Percentiles rank a stretch among this genome's conserved stretches.
phyloP scores from a whole-genome alignment of 2,888 invertebrate species.

The Papilio demoleus region DNA sequence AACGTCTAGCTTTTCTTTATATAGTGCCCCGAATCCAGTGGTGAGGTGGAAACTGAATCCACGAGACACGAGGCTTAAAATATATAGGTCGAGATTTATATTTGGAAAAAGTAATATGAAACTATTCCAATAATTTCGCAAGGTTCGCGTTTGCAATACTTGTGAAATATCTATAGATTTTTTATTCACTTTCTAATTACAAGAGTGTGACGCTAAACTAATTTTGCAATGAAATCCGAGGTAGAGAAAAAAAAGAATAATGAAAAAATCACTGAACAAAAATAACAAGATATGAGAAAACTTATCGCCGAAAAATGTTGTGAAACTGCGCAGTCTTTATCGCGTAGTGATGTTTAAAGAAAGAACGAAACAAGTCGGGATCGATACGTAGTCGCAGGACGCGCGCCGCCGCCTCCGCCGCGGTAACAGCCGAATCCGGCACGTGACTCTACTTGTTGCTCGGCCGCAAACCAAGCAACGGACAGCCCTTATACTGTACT shows the following conservation, averaged over 20 bases:
- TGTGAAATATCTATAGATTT: no score
- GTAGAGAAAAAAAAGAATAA: no score
- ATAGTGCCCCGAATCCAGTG: background rate
- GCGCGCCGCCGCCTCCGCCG: constrained; percentile 74
- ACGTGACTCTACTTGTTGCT: constrained; percentile 83
- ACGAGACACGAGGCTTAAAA: background rate
- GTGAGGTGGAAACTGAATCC: background rate
- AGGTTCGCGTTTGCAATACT: no score
- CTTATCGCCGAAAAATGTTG: constrained; percentile 1
- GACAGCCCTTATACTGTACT: background rate
- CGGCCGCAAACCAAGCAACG: constrained; percentile 39
- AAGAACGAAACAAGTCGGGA: constrained; percentile 71
- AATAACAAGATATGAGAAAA: background rate
- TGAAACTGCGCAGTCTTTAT: constrained; percentile 47
- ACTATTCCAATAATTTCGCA: no score
- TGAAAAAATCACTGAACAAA: no score
- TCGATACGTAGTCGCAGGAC: constrained; percentile 74
- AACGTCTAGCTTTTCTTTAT: constrained; percentile 1
- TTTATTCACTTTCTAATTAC: no score
- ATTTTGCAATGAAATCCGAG: no score
- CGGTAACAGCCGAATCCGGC: constrained; percentile 73
- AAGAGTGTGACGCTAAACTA: no score
- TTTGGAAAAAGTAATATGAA: no score
- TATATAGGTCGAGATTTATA: background rate
- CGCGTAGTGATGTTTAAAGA: constrained; percentile 63